Percentiles rank a stretch among this genome's conserved stretches.
Evolutionary conservation across 1,140 invertebrate species (phyloP).

Genomic region (Micrasema longulum): DNA sequence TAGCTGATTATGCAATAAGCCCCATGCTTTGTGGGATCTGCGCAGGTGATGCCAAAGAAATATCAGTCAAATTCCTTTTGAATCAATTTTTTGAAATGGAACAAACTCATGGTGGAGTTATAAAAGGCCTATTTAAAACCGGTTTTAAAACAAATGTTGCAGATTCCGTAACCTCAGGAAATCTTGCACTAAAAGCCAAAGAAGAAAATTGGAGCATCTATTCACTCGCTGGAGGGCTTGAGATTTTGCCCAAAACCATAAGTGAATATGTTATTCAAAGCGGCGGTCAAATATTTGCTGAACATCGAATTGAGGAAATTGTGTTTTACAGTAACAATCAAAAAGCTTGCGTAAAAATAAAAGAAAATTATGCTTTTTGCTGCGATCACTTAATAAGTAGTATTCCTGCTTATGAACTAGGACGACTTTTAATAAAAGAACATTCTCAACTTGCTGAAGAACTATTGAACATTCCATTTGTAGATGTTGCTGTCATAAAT

Average conservation of each 20-base stretch:
- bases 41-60: conserved; percentile 88
- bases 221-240: conserved; percentile 81
- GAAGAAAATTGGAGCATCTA: conserved; percentile 86
- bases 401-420: conserved; percentile 74
- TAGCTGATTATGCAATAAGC: conserved; percentile 88
- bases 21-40: conserved; percentile 92
- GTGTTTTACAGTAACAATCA: conserved; percentile 68
- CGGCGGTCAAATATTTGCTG: conserved; percentile 70
- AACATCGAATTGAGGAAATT: conserved; percentile 72
- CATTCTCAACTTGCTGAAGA: conserved; percentile 75
- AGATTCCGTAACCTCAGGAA: conserved; percentile 56
- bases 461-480: conserved; percentile 77
- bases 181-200: conserved; percentile 66
- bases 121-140: conserved; percentile 75
- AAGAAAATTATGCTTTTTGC: conserved; percentile 62
- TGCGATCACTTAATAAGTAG: conserved; percentile 76
- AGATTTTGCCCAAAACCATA: conserved; percentile 77
- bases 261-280: conserved; percentile 68
- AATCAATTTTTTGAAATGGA: conserved; percentile 84
- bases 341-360: conserved; percentile 64
- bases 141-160: conserved; percentile 59
- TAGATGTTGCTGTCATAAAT: conserved; percentile 86
- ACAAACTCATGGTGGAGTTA: conserved; percentile 83
- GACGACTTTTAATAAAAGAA: conserved; percentile 70
- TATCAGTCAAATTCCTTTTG: conserved; percentile 89